These are phyloP conservation scores for Sylvietta virens DNA, from an alignment of 2,113 vertebrate genomes.

Conservation along the genomic window DNA sequence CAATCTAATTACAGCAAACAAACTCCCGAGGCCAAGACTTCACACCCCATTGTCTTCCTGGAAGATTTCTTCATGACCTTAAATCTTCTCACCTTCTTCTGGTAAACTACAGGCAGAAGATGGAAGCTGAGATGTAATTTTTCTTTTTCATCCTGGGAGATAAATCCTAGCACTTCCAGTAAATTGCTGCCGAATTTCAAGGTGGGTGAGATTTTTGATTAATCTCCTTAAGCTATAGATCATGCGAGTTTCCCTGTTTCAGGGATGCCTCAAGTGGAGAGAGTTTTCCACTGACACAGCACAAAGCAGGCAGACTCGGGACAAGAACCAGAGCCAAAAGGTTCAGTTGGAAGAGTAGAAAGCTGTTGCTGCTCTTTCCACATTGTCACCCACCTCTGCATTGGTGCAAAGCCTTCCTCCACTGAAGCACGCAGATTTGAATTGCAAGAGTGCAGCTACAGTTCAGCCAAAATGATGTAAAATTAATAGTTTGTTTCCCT, in stretches of 20 bases:
- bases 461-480: not conserved
- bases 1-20: not conserved
- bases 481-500: not conserved
- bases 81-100: not conserved
- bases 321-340: not conserved
- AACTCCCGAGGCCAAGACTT: not conserved
- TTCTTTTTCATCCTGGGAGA: not conserved
- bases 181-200: not conserved
- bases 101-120: not conserved
- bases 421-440: not conserved
- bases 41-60: not conserved
- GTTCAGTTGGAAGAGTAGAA: not conserved
- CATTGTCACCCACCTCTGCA: not conserved
- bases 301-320: not conserved
- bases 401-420: not conserved
- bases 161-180: not conserved
- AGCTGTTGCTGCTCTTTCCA: not conserved
- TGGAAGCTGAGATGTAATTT: not conserved
- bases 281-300: not conserved
- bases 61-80: not conserved
- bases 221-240: not conserved
- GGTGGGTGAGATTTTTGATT: not conserved
- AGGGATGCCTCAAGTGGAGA: not conserved
- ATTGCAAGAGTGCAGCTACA: not conserved
- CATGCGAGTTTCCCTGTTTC: not conserved